Evolutionary conservation across 2,113 vertebrate genomes (phyloP).

Genomic region (Aspidoscelis tigris): DNA sequence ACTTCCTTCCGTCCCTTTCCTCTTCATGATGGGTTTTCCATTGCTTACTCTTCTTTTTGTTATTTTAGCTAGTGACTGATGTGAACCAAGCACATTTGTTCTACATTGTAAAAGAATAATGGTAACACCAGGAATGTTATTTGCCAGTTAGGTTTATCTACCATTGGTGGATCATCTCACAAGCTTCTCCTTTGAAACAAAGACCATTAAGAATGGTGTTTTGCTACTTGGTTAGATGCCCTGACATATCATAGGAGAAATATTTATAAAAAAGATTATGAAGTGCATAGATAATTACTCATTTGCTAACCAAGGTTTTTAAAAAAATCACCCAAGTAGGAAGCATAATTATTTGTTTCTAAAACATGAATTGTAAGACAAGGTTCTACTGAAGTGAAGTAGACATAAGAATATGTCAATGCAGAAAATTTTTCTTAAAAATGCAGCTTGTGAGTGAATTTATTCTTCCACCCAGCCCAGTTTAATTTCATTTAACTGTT

Average conservation of each 20-base stretch:
- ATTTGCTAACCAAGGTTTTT: conserved; percentile 64
- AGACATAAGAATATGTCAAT: neutral
- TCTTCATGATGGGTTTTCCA: neutral
- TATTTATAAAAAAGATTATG: conserved; percentile 43
- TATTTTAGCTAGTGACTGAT: neutral
- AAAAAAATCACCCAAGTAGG: conserved; percentile 60
- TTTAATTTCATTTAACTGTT: neutral
- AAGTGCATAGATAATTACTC: conserved; percentile 46
- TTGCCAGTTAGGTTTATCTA: neutral
- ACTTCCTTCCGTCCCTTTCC: neutral
- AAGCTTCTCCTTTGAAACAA: neutral
- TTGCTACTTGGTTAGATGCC: conserved; percentile 36
- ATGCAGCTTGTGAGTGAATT: neutral
- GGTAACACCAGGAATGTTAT: too few species aligned
- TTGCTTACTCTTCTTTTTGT: too few species aligned
- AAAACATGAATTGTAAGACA: conserved; percentile 1
- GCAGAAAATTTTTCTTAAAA: neutral
- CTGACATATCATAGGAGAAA: conserved; percentile 30
- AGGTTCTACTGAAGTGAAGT: neutral
- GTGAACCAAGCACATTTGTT: neutral
- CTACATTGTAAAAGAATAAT: neutral
- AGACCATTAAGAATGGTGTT: neutral
- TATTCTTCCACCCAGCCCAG: too few species aligned
- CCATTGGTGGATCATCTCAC: neutral
- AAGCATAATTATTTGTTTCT: conserved; percentile 64